Evolutionary conservation across 2,888 invertebrate genomes (phyloP).

Genomic region (Eupithecia inturbata): DNA sequence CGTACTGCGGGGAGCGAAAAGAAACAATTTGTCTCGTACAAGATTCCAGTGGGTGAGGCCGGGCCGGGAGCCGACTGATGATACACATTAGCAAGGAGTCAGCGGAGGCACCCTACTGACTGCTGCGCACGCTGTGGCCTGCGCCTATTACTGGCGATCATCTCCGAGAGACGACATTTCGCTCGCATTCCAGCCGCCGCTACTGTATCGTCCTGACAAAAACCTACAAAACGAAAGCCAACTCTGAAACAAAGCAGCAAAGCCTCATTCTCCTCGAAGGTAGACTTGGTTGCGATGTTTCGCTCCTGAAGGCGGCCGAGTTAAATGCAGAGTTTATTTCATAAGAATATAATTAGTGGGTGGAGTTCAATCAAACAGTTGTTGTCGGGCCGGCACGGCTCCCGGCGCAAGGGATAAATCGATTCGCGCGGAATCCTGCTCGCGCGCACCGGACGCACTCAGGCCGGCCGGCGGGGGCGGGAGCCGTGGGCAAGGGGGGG

Average conservation of each 20-base stretch:
- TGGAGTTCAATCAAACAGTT: constrained; percentile 79
- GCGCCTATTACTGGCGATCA: constrained; percentile 47
- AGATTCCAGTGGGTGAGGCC: constrained; percentile 10
- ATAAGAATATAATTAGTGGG: constrained; percentile 84
- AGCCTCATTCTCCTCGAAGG: not conserved
- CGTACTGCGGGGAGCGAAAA: not conserved
- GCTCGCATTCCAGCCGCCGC: constrained; percentile 46
- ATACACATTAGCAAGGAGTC: constrained; percentile 37
- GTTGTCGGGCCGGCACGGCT: constrained; percentile 53
- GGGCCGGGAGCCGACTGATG: constrained; percentile 35
- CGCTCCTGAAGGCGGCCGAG: constrained; percentile 43
- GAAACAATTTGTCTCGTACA: no score
- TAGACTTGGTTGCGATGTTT: constrained; percentile 40
- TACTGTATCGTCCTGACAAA: constrained; percentile 43
- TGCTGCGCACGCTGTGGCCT: constrained; percentile 17
- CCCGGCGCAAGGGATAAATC: constrained; percentile 61
- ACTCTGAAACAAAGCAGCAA: constrained; percentile 13
- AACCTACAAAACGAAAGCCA: not conserved
- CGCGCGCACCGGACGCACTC: constrained; percentile 29
- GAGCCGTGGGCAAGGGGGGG: no score
- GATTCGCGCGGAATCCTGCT: constrained; percentile 46
- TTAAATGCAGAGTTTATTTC: constrained; percentile 80
- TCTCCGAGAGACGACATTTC: constrained; percentile 44
- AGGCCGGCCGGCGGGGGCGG: not conserved
- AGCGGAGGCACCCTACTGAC: constrained; percentile 5